phyloP scores from a whole-genome alignment of 1,140 invertebrate species.

The Tetramorium parvispinum region DNA sequence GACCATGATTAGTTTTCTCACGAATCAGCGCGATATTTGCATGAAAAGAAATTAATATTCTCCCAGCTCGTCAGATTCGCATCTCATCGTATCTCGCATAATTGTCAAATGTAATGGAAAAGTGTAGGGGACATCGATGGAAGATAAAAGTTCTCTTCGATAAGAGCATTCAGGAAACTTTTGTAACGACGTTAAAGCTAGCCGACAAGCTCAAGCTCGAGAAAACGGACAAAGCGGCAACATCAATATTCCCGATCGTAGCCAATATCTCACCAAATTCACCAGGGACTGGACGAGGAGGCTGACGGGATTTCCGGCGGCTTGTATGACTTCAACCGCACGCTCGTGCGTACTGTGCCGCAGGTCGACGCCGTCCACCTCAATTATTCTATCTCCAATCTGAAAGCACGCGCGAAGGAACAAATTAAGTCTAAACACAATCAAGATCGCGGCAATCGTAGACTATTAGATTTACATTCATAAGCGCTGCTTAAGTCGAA shows the following conservation, averaged over 20 bases:
- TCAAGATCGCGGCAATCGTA: not conserved
- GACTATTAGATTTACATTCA: conserved; percentile 1
- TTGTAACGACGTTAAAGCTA: not conserved
- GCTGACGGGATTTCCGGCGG: conserved; percentile 94
- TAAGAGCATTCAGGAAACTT: not conserved
- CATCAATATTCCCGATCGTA: conserved; percentile 68
- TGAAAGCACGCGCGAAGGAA: conserved; percentile 80
- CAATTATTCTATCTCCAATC: conserved; percentile 95
- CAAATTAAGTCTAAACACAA: not conserved
- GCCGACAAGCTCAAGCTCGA: not conserved
- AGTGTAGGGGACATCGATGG: not conserved
- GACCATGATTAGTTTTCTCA: not conserved
- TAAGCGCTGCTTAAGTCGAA: not conserved
- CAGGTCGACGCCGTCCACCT: conserved; percentile 97
- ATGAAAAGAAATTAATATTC: not conserved
- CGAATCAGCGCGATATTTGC: not conserved
- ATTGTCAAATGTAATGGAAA: not conserved
- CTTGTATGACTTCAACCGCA: conserved; percentile 98
- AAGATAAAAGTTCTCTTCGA: not conserved
- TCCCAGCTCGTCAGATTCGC: not conserved
- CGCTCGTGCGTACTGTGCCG: conserved; percentile 96
- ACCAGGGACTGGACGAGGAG: conserved; percentile 97
- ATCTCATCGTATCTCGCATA: not conserved
- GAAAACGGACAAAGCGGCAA: not conserved
- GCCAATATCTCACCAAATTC: conserved; percentile 89